A percentile compares a stretch with the other conserved stretches of the same genome.
Evolutionary conservation across 1,140 invertebrate genomes (phyloP).

Genomic region (Papilio xuthus): DNA sequence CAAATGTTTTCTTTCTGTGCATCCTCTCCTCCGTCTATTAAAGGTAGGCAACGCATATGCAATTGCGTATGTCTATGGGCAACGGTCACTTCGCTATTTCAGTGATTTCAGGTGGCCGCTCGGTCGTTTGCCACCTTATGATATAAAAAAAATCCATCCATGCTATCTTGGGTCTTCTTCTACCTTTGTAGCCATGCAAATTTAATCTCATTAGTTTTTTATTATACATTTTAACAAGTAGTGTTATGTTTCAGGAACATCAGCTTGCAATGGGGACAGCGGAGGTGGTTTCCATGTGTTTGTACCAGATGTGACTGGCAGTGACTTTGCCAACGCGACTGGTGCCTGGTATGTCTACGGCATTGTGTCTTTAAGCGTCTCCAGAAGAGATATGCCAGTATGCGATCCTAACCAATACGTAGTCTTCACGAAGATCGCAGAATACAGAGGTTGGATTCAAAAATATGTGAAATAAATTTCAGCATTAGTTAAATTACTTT

Average conservation of each 20-base stretch:
- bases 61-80: no score
- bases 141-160: no score
- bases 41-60: no score
- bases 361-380: constrained; percentile 56
- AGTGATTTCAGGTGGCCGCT: no score
- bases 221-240: not conserved
- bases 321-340: constrained; percentile 33
- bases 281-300: constrained; percentile 62
- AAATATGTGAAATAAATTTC: constrained; percentile 29
- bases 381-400: constrained; percentile 46
- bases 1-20: no score
- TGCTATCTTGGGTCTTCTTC: no score
- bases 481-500: no score
- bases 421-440: constrained; percentile 58
- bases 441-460: constrained; percentile 51
- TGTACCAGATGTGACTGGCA: constrained; percentile 41
- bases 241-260: constrained; percentile 41
- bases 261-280: constrained; percentile 63
- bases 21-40: no score
- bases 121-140: no score
- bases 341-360: constrained; percentile 62
- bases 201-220: no score
- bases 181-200: no score
- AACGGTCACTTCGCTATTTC: no score
- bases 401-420: constrained; percentile 60